phyloP scores from a whole-genome alignment of 2,113 vertebrate genomes.

The Fregetta grallaria region DNA sequence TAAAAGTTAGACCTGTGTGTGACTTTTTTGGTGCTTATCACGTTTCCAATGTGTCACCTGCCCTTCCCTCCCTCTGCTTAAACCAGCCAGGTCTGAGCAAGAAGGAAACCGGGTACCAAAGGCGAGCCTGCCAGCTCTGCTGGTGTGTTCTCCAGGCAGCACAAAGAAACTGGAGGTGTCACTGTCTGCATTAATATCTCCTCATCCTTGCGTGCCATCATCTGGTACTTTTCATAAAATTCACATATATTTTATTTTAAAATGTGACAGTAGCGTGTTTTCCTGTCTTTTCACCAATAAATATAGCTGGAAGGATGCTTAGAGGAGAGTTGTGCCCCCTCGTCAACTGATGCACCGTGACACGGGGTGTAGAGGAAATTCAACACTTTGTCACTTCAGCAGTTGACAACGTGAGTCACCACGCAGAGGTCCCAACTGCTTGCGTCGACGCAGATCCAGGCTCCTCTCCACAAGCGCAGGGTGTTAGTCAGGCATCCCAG shows the following conservation, averaged over 20 bases:
- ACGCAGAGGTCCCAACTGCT: background rate
- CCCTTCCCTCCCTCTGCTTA: background rate
- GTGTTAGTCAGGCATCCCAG: background rate
- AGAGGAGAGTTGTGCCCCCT: slow-evolving; percentile 8
- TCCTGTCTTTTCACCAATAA: background rate
- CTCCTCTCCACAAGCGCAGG: background rate
- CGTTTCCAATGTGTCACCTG: fast-evolving
- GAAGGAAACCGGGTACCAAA: background rate
- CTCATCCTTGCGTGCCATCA: background rate
- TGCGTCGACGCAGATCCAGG: background rate
- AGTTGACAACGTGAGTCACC: background rate
- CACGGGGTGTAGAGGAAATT: background rate
- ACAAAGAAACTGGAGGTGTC: slow-evolving; percentile 25
- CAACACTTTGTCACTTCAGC: background rate
- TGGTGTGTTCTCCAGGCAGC: background rate
- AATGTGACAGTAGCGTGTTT: slow-evolving; percentile 19
- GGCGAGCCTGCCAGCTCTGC: background rate
- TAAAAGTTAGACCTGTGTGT: background rate
- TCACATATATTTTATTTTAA: background rate
- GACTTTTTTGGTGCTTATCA: fast-evolving
- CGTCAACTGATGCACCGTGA: background rate
- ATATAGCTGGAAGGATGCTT: background rate
- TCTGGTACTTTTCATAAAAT: background rate
- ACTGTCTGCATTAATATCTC: slow-evolving; percentile 19
- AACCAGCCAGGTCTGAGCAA: background rate